These are phyloP conservation scores for Drosophila yakuba DNA, from an alignment of 1,140 invertebrate genomes.

Conservation along the genomic window DNA sequence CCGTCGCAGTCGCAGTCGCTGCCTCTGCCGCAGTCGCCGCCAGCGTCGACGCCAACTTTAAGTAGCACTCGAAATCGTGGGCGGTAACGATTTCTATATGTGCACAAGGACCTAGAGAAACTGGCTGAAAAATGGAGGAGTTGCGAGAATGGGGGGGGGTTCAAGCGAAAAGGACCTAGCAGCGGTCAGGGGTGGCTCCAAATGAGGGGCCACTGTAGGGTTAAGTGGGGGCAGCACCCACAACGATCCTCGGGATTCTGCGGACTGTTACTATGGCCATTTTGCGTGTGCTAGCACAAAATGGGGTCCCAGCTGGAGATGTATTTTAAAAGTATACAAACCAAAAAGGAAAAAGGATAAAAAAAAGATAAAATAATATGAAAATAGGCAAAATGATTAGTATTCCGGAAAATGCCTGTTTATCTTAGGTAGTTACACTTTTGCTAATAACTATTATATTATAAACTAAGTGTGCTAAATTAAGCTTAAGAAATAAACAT, in stretches of 20 bases:
- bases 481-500: too few species aligned
- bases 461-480: too few species aligned
- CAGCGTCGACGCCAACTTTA: constrained; percentile 52
- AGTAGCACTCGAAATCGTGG: constrained; percentile 71
- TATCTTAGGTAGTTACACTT: too few species aligned
- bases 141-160: background rate
- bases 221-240: background rate
- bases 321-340: background rate
- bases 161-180: background rate
- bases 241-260: constrained; percentile 62
- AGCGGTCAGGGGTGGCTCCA: background rate
- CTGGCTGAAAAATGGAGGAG: constrained; percentile 5
- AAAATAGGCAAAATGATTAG: background rate
- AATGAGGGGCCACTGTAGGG: background rate
- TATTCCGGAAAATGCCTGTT: background rate
- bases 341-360: too few species aligned
- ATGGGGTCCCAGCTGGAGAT: constrained; percentile 17
- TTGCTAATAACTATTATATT: too few species aligned
- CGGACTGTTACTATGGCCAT: constrained; percentile 77
- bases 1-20: constrained; percentile 19
- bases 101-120: constrained; percentile 9
- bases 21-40: constrained; percentile 4
- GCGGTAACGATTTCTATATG: constrained; percentile 59
- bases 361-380: background rate
- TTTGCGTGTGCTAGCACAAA: constrained; percentile 64